phyloP scores from a whole-genome alignment of 2,888 invertebrate species.

The Panzeria rudis region DNA sequence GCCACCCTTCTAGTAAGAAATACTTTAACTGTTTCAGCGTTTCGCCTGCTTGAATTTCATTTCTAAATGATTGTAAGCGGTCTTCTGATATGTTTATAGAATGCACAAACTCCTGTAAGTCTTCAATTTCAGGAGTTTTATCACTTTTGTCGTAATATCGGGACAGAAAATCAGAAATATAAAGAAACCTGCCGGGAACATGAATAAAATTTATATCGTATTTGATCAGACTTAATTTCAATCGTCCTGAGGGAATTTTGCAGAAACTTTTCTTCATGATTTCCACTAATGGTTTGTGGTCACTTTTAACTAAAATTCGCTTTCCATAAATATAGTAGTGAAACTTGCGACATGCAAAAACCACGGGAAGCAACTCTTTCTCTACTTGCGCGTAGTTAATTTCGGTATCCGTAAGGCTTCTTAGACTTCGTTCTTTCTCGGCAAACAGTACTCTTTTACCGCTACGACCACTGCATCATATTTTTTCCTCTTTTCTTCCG shows the following conservation, averaged over 20 bases:
- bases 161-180: conserved; percentile 63
- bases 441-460: too few species aligned
- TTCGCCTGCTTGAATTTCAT: conserved; percentile 1
- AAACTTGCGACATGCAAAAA: conserved; percentile 65
- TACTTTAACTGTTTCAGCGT: neutral
- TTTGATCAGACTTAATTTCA: conserved; percentile 75
- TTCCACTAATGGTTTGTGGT: conserved; percentile 77
- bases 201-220: conserved; percentile 70
- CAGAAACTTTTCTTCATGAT: conserved; percentile 76
- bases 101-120: conserved; percentile 54
- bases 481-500: conserved; percentile 41
- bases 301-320: conserved; percentile 74
- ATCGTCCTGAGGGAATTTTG: conserved; percentile 75
- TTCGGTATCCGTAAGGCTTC: neutral
- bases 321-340: conserved; percentile 74
- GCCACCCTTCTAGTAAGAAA: neutral
- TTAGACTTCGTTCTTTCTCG: too few species aligned
- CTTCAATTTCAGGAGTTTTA: conserved; percentile 9
- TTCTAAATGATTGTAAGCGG: conserved; percentile 40
- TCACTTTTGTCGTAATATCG: conserved; percentile 19
- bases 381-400: conserved; percentile 54
- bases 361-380: conserved; percentile 79
- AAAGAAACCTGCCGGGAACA: conserved; percentile 61
- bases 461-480: too few species aligned
- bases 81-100: conserved; percentile 69